These are phyloP conservation scores for Labeo calbasu DNA, from an alignment of 2,797 vertebrate genomes.

Conservation along the genomic window DNA sequence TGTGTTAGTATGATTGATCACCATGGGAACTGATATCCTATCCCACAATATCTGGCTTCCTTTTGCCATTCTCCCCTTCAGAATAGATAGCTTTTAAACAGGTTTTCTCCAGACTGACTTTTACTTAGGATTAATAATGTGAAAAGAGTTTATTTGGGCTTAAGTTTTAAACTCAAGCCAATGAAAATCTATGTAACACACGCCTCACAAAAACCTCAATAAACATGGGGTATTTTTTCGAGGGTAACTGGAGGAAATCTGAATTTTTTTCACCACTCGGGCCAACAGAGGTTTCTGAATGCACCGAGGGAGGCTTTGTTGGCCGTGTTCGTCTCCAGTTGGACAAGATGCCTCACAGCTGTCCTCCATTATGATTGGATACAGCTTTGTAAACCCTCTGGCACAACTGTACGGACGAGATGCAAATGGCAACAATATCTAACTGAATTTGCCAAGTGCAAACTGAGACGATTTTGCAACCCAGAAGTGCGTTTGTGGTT, in stretches of 20 bases:
- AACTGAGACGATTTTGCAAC: conserved; percentile 18
- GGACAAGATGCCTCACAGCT: conserved; percentile 45
- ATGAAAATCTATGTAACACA: not conserved
- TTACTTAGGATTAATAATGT: not conserved
- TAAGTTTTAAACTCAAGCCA: not conserved
- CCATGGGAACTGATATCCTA: conserved; percentile 1
- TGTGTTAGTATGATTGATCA: conserved; percentile 19
- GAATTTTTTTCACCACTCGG: not conserved
- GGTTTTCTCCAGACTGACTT: conserved; percentile 1
- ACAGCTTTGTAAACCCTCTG: conserved; percentile 29
- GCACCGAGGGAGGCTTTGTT: conserved; percentile 8
- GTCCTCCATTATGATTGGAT: conserved; percentile 41
- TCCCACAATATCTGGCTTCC: conserved; percentile 26
- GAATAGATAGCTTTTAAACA: not conserved
- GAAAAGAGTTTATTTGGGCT: conserved; percentile 11
- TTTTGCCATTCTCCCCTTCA: not conserved
- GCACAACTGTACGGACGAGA: conserved; percentile 16
- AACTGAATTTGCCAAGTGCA: conserved; percentile 35
- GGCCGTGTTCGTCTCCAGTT: conserved; percentile 23
- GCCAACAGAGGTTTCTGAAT: conserved; percentile 18
- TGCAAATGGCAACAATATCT: conserved; percentile 20
- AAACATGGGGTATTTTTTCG: not conserved
- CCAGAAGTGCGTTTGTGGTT: not conserved
- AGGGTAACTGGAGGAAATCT: conserved; percentile 10
- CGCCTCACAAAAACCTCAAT: conserved; percentile 7